These are phyloP conservation scores for Drosophila dives DNA, from an alignment of 2,888 invertebrate genomes.

Conservation along the genomic window DNA sequence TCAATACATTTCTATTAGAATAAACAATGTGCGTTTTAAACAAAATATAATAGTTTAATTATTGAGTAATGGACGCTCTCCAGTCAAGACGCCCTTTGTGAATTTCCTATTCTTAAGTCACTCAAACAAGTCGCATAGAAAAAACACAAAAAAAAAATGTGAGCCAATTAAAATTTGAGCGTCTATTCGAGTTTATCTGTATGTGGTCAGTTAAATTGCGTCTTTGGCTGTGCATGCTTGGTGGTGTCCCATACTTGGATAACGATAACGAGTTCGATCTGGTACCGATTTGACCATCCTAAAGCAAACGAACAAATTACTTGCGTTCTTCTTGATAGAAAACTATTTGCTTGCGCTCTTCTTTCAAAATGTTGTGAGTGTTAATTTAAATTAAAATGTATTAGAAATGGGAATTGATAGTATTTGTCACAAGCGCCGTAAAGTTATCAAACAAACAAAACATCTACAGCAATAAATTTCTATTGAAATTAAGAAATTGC, in stretches of 20 bases:
- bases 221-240: conserved; percentile 49
- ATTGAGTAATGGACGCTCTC: conserved; percentile 23
- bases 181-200: conserved; percentile 55
- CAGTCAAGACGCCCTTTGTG: conserved; percentile 25
- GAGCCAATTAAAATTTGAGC: conserved; percentile 58
- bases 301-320: not conserved
- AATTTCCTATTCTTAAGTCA: conserved; percentile 50
- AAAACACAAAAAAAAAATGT: conserved; percentile 42
- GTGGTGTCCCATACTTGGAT: conserved; percentile 55
- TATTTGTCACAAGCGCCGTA: conserved; percentile 24
- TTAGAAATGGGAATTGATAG: conserved; percentile 56
- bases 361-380: conserved; percentile 46
- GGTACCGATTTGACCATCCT: conserved; percentile 55
- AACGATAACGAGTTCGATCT: conserved; percentile 76
- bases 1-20: not conserved
- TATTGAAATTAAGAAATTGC: conserved; percentile 25
- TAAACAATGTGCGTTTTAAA: conserved; percentile 42
- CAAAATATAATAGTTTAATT: conserved; percentile 42
- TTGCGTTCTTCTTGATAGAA: conserved; percentile 65
- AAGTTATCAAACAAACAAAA: conserved; percentile 6
- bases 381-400: conserved; percentile 69
- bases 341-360: conserved; percentile 69
- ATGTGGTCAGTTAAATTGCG: conserved; percentile 57
- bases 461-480: conserved; percentile 47
- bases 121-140: conserved; percentile 33